Evolutionary conservation across 2,888 invertebrate species (phyloP).

Genomic region (Teleogryllus oceanicus): DNA sequence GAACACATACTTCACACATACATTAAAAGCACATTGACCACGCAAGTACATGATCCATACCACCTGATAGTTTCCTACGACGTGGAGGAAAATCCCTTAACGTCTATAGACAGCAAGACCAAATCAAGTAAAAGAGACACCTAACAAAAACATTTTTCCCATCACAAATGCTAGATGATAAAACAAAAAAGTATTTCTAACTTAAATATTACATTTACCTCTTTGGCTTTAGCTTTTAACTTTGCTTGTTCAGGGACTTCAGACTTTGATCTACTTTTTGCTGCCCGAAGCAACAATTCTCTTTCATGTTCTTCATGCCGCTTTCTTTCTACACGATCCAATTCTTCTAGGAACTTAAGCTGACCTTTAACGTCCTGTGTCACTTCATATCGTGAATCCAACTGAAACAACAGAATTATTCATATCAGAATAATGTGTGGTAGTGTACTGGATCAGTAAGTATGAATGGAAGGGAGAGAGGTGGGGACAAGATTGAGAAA

Average conservation of each 20-base stretch:
- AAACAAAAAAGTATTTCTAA: neutral
- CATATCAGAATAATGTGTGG: slow-evolving; percentile 21
- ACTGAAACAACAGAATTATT: slow-evolving; percentile 49
- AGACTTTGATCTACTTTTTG: slow-evolving; percentile 92
- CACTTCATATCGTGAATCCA: slow-evolving; percentile 83
- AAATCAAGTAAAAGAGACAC: neutral
- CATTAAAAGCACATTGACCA: too few species aligned
- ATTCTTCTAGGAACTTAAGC: slow-evolving; percentile 92
- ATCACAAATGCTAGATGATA: too few species aligned
- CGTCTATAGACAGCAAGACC: neutral
- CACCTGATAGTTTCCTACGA: too few species aligned
- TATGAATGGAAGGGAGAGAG: too few species aligned
- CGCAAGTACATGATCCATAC: too few species aligned
- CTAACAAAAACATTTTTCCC: neutral
- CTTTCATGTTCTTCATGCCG: slow-evolving; percentile 93
- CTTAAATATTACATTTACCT: slow-evolving; percentile 49
- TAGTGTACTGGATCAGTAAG: too few species aligned
- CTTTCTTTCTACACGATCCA: slow-evolving; percentile 90
- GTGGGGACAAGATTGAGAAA: too few species aligned
- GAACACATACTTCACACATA: too few species aligned
- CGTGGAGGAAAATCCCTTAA: neutral
- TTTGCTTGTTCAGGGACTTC: slow-evolving; percentile 98
- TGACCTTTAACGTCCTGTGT: slow-evolving; percentile 89
- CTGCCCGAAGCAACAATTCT: slow-evolving; percentile 87
- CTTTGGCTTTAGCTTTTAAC: slow-evolving; percentile 89